Evolutionary conservation across 2,888 invertebrate species (phyloP).

Genomic region (Nephrotoma flavescens): DNA sequence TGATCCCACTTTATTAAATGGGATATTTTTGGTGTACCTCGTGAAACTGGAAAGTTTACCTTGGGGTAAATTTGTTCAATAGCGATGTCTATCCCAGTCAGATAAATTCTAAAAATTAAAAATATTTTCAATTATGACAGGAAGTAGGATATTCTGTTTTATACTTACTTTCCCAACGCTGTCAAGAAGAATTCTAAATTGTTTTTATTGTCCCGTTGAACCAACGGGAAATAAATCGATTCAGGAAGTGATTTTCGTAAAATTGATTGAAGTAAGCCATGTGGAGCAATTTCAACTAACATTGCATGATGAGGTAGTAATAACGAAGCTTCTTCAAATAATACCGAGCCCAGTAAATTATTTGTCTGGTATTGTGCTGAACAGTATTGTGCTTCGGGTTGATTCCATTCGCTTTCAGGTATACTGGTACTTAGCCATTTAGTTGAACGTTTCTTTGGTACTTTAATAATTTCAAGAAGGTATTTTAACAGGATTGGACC

Average conservation of each 20-base stretch:
- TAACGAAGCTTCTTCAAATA: conserved; percentile 28
- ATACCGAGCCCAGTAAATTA: conserved; percentile 48
- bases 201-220: conserved; percentile 40
- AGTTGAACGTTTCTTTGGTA: conserved; percentile 48
- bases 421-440: conserved; percentile 82
- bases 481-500: conserved; percentile 51
- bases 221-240: conserved; percentile 41
- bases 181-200: conserved; percentile 28
- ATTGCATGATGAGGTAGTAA: conserved; percentile 47
- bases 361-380: conserved; percentile 84
- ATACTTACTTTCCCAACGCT: conserved; percentile 34
- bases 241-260: conserved; percentile 42
- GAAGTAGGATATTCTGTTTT: no score
- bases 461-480: conserved; percentile 45
- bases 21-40: conserved; percentile 72
- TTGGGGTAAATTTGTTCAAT: conserved; percentile 62
- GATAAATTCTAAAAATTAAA: conserved; percentile 47
- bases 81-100: conserved; percentile 58
- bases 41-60: conserved; percentile 67
- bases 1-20: conserved; percentile 69
- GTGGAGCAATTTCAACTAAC: conserved; percentile 54
- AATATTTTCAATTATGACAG: background rate
- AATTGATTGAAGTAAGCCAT: conserved; percentile 50
- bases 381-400: conserved; percentile 40
- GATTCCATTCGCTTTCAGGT: conserved; percentile 54